Evolutionary conservation across 2,113 vertebrate species (phyloP), one percentile per base, ranked within the genome.

Genomic region (Brienomyrus brachyistius): DNA sequence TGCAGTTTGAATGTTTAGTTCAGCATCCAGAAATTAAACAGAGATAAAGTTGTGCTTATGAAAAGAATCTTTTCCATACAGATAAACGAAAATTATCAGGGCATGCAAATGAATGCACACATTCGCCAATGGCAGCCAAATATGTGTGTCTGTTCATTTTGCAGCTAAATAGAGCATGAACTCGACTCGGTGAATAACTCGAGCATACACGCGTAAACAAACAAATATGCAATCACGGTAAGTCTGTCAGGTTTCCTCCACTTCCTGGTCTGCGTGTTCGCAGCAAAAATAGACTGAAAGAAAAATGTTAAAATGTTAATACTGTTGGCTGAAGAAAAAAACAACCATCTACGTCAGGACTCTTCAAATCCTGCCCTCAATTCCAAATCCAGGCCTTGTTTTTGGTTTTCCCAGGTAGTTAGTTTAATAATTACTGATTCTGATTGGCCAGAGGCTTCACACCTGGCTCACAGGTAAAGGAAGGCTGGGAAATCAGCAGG

Each of bases 21-120:
- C n/a, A 35, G 23, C n/a, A 10, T 88, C 66, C 13, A 74, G 11
- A 88, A 70, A 59, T 74, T 47, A 45, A 86, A 86, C 56, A 70
- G 56, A 35, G 56, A 45, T 45, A 66, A 88, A 48, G 31, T 43
- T n/a, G 17, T 10, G 23, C 23, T 48, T 6, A 31, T 50, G 40
- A 50, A 88, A 59, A 9, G 47, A 47, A 66, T 17, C 35, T 23
- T 13, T 50, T 15, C 59, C 59, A 35, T 6, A 88, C 35, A 50
- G n/a, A 70, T 48, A 70, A 45, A 88, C 43, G 13, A 88, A 88
- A 88, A 88, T 88, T 88, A 88, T 74, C 59, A 88, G 87, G 74
- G 87, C 87, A 19, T 74, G 43, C 62, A 43, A 88, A 88, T 50
- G 8, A 56, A 88, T 70, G 66, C 45, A 51, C 59, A 88, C 56